Conservation (phyloP, 2,113 vertebrate genomes). For the Carollia perspicillata region DNA sequence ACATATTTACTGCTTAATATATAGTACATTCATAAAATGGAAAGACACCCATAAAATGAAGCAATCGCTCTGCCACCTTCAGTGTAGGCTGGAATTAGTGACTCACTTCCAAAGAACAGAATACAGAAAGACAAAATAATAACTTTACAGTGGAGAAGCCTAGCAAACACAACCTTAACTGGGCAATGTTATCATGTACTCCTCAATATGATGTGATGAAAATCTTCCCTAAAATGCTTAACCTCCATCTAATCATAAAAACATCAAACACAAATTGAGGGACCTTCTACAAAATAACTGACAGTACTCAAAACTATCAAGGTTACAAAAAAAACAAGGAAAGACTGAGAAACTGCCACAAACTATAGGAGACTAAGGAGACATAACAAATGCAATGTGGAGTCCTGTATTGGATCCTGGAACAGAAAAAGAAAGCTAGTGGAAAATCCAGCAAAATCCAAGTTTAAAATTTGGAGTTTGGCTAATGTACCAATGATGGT, state of each 20-base stretch:
- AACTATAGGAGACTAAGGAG: neutral
- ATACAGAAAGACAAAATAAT: neutral
- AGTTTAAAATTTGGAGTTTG: neutral
- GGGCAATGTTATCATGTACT: neutral
- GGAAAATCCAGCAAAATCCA: neutral
- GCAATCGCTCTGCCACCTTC: neutral
- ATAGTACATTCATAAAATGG: neutral
- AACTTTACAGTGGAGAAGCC: neutral
- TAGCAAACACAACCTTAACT: neutral
- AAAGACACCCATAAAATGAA: neutral
- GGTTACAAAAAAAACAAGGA: neutral
- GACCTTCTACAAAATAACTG: neutral
- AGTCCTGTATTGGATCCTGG: neutral
- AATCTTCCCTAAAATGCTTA: neutral
- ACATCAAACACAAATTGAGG: neutral
- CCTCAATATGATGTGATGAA: neutral
- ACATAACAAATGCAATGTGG: neutral
- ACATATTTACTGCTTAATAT: neutral
- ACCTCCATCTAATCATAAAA: neutral
- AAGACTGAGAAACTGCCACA: neutral
- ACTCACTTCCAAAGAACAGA: neutral
- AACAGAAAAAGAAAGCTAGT: neutral
- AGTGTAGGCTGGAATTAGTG: neutral
- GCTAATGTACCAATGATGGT: neutral
- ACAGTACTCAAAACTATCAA: conserved; percentile 1